phyloP scores from a whole-genome alignment of 2,797 vertebrate species.

The Rachycentron canadum region DNA sequence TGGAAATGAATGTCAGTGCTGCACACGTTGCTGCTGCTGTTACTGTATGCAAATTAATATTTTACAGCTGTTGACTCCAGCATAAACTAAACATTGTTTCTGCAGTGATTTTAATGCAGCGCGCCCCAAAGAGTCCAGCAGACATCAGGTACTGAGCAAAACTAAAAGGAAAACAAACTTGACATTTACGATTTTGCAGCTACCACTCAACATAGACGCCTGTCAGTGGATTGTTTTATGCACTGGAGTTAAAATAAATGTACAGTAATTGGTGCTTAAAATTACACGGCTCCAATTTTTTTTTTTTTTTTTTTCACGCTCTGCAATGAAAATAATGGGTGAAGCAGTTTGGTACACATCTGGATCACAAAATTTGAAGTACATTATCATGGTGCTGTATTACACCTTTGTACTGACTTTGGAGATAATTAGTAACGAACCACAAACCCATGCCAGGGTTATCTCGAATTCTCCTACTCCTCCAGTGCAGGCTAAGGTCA shows the following conservation, averaged over 20 bases:
- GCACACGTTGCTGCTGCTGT: constrained; percentile 5
- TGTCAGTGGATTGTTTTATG: background rate
- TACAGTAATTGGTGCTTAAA: background rate
- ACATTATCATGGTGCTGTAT: background rate
- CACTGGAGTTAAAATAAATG: background rate
- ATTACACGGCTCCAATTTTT: background rate
- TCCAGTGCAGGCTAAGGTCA: constrained; percentile 1
- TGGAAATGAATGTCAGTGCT: constrained; percentile 11
- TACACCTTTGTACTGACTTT: constrained; percentile 15
- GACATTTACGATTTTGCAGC: constrained; percentile 1
- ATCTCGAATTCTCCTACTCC: background rate
- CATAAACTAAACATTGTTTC: constrained; percentile 3
- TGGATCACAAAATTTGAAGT: background rate
- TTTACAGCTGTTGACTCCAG: constrained; percentile 20
- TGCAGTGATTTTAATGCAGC: background rate
- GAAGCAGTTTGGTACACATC: too few relatives aligned
- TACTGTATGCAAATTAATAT: constrained; percentile 17
- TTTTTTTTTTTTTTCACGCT: constrained; percentile 5
- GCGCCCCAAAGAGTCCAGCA: background rate
- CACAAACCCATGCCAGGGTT: constrained; percentile 2
- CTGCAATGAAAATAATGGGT: background rate
- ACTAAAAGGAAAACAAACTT: background rate
- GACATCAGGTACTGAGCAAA: background rate
- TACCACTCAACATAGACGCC: background rate
- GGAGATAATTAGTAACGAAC: constrained; percentile 12